Evolutionary conservation across 2,113 vertebrate species (phyloP).

Genomic region (Pantherophis guttatus): DNA sequence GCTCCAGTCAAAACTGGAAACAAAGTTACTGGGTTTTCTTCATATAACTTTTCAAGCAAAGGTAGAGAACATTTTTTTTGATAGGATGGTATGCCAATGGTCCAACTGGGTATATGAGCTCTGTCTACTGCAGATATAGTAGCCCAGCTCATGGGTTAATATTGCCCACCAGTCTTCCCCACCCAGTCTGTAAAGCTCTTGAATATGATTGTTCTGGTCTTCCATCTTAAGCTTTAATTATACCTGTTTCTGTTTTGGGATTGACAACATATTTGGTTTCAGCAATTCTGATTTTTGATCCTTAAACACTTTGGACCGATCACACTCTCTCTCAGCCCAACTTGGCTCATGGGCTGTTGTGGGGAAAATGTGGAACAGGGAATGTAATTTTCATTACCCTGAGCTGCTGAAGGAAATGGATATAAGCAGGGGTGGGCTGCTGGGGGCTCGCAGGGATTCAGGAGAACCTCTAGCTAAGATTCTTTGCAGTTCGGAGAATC

Average conservation of each 20-base stretch:
- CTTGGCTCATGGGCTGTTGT: neutral
- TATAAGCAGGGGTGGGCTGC: too few relatives aligned
- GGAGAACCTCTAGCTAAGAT: too few relatives aligned
- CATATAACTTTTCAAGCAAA: neutral
- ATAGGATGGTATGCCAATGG: neutral
- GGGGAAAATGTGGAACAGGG: neutral
- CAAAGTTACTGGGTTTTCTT: neutral
- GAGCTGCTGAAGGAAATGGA: neutral
- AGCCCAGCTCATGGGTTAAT: neutral
- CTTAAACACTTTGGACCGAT: neutral
- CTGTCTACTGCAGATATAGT: neutral
- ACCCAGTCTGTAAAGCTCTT: neutral
- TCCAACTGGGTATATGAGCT: neutral
- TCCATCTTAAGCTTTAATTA: neutral
- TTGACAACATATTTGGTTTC: neutral
- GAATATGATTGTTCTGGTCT: neutral
- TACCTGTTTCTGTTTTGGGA: neutral
- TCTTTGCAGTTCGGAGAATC: too few relatives aligned
- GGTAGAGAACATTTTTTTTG: neutral
- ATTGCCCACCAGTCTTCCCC: neutral
- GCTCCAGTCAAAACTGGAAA: neutral
- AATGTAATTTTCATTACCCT: neutral
- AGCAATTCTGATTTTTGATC: neutral
- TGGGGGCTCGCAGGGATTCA: too few relatives aligned
- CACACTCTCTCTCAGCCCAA: neutral